Conservation (phyloP, 2,113 vertebrate species). For the Pelvicachromis taeniatus region DNA sequence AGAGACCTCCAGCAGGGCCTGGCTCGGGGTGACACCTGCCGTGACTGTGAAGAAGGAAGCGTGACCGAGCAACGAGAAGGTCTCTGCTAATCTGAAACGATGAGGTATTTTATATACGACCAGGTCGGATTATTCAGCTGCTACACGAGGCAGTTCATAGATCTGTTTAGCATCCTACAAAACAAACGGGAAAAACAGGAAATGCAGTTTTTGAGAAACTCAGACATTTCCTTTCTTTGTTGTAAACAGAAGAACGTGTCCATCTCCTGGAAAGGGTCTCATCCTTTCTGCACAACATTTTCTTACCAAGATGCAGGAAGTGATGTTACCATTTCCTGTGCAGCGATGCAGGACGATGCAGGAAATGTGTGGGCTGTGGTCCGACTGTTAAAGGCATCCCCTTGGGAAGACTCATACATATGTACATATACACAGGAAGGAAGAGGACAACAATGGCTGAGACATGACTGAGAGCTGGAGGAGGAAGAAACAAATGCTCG, state of each 20-base stretch:
- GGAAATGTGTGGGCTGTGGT: constrained; percentile 40
- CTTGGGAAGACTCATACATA: background rate
- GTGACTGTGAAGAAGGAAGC: background rate
- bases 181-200: background rate
- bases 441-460: constrained; percentile 54
- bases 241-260: background rate
- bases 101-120: background rate
- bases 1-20: background rate
- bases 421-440: constrained; percentile 37
- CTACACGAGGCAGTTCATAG: no score
- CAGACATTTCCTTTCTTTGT: background rate
- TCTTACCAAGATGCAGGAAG: constrained; percentile 3
- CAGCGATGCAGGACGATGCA: background rate
- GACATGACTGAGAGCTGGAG: background rate
- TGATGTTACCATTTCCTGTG: constrained; percentile 25
- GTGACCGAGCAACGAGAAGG: no score
- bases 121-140: background rate
- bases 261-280: constrained; percentile 7
- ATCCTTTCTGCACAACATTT: background rate
- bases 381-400: background rate
- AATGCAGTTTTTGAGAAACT: background rate
- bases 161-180: background rate
- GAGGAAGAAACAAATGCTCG: constrained; percentile 38
- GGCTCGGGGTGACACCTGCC: background rate
- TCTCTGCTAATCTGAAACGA: background rate